Conservation (phyloP, 2,113 vertebrate genomes). For the Charina bottae region DNA sequence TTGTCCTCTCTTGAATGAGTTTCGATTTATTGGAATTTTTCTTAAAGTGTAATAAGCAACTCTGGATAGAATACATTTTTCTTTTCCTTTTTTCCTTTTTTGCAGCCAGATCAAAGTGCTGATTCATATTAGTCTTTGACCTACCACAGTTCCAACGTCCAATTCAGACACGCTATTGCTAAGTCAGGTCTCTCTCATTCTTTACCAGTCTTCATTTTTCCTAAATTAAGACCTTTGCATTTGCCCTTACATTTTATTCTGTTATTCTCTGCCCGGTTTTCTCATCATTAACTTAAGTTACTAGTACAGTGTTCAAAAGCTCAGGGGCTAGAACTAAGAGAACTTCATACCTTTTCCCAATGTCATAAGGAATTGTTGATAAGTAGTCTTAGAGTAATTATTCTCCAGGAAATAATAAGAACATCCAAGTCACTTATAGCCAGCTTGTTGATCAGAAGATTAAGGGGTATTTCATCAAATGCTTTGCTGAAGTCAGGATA, state of each 20-base stretch:
- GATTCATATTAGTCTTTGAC: background rate
- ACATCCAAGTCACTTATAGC: background rate
- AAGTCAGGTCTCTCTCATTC: background rate
- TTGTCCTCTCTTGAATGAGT: background rate
- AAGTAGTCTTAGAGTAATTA: background rate
- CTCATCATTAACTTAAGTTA: background rate
- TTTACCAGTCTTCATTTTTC: background rate
- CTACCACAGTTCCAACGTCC: background rate
- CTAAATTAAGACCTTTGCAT: background rate
- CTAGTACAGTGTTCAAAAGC: background rate
- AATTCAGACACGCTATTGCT: background rate
- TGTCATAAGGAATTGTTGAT: background rate
- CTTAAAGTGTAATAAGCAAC: background rate
- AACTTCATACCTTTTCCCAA: background rate
- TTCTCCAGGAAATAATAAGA: background rate
- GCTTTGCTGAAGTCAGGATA: background rate
- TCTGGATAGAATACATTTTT: background rate
- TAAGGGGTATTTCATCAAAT: background rate
- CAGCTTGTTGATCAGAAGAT: background rate
- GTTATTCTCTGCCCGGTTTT: background rate
- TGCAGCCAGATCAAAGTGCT: background rate
- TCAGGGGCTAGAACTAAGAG: background rate
- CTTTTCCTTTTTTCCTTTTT: background rate
- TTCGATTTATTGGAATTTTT: background rate
- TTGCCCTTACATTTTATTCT: background rate